Evolutionary conservation across 2,797 vertebrate genomes (phyloP), one percentile per base, ranked within the genome.

Genomic region (Leptatherina wallacei): DNA sequence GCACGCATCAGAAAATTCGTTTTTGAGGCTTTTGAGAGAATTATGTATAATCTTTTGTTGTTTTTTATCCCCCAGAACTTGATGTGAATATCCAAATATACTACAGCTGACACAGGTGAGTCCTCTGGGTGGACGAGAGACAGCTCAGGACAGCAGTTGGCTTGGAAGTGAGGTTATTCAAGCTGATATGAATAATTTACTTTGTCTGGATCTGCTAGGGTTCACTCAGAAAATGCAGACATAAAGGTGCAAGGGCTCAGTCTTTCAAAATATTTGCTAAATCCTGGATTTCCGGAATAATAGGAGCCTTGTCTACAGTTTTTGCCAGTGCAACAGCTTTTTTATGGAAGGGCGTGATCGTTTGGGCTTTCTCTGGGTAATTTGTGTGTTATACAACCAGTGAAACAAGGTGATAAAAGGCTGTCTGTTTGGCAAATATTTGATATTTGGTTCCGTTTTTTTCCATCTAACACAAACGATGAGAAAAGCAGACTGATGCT

Each of bases 221-320:
- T 72, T 82, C 73, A 85, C 70, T 89, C 70, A 75, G 62, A 79
- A 88, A 84, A 83, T 35, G 65, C 69, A 75, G 71, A 75, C 64
- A 47, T 22, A 20, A 67, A 57, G 12, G 65, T 81, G 61, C 84
- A 85, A 86, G 80, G 29, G 56, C 73, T 83, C 69, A 89, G 75
- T 84, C 87, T 85, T 78, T 71, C 30, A 54, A 91, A 86, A 81
- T 85, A 93, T 93, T 92, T 69, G 77, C 83, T 84, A 90, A 93
- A 89, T 91, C 90, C 79, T 30, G 81, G 85, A 89, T 92, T 92
- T 87, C n/a, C 57, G 69, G 60, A 77, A 85, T 87, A 88, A 92
- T 85, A 24, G 69, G 63, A 65, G 71, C 67, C 72, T 92, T 91
- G 88, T 92, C 63, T 51, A n/a, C 52, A 42, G 55, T 35, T 40